These are phyloP conservation scores for Lycophotia porphyrea DNA, from an alignment of 2,888 invertebrate genomes.

Conservation along the genomic window DNA sequence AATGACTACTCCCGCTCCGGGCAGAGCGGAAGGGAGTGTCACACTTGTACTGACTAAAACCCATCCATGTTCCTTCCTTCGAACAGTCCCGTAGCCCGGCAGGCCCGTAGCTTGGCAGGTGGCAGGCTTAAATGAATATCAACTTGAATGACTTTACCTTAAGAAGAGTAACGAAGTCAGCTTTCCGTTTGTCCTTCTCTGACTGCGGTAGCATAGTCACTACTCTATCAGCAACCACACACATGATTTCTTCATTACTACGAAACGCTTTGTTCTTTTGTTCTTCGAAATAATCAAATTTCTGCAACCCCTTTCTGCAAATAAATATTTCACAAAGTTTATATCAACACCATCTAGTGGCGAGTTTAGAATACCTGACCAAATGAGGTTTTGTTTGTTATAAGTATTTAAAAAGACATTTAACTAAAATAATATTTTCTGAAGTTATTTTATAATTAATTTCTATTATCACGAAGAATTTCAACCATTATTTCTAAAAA, in stretches of 20 bases:
- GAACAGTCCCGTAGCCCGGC: too few species aligned
- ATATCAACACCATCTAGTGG: conserved; percentile 43
- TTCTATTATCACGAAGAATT: neutral
- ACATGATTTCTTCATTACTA: conserved; percentile 88
- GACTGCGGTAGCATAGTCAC: conserved; percentile 72
- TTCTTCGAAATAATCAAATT: conserved; percentile 94
- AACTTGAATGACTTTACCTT: conserved; percentile 78
- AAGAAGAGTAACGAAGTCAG: conserved; percentile 89
- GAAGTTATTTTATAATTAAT: too few species aligned
- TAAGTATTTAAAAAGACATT: neutral
- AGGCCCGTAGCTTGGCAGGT: too few species aligned
- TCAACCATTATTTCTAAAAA: neutral
- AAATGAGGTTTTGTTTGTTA: neutral
- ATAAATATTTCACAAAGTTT: conserved; percentile 1
- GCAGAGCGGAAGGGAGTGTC: too few species aligned
- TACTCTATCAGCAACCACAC: conserved; percentile 85
- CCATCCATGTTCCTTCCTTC: too few species aligned
- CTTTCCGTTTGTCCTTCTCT: conserved; percentile 82
- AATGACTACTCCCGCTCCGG: too few species aligned
- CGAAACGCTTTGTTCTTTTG: conserved; percentile 93
- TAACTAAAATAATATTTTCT: neutral
- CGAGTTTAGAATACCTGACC: neutral
- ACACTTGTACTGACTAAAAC: too few species aligned
- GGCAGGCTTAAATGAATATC: neutral
- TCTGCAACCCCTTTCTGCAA: conserved; percentile 90